Base-by-base conservation (phyloP, 2,888 invertebrate species). In the Dione vanillae region DNA sequence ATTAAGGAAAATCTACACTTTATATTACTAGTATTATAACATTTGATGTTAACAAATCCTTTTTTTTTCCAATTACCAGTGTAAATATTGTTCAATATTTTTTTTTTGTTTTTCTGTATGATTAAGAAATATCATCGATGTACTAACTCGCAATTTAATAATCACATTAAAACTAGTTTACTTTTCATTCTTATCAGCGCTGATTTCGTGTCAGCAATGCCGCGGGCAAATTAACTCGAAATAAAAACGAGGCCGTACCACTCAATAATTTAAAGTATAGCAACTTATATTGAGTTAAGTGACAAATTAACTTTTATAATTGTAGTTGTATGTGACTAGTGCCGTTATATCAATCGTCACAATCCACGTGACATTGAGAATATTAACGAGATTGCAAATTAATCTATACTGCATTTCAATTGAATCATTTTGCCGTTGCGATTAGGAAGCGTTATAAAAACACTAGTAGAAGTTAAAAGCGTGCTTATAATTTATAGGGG, bases 361-460 rank as follows among this genome's bases (percentile, higher is more conserved):
- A 52, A 69, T 59, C 62, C 27, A 65, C 41, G 45, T 65, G 72
- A 72, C 74, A 70, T 74, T 74, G 74, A 54, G 58, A 70, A 67
- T 68, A 74, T 70, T 68, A 72, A 74, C 67, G 67, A 68, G 74
- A 72, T 74, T 74, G 72, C 72, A 72, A 70, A 74, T 74, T 56
- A 68, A 67, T 74, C 54, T 65, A 67, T 51, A 54, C 58, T 62
- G 74, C 68, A 70, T 59, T 72, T 65, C 72, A 74, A 74, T 74
- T 56, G 67, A 72, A 72, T 67, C 64, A 45, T 41, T 59, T 37
- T 47, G n/a, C 45, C 49, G 47, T 51, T 35, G 69, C 45, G 71
- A 71, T 70, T 74, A 74, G 70, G 74, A 74, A 74, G 74, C 74
- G 70, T 74, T 74, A 74, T 74, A 74, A 74, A 74, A 74, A 58